Conservation (phyloP, 1,140 invertebrate species). For the Habropoda laboriosa region DNA sequence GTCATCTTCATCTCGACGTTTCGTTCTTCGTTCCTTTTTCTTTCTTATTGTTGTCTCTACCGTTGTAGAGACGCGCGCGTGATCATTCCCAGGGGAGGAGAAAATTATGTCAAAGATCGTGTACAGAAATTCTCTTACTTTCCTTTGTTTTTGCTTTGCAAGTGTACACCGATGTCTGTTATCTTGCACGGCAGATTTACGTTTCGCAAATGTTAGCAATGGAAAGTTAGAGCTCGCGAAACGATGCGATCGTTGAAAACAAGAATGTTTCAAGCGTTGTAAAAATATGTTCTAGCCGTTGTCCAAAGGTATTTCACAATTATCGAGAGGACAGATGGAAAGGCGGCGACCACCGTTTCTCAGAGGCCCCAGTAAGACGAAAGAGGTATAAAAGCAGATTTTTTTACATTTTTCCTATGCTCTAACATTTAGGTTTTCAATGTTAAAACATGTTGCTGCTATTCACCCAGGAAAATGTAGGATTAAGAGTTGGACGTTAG, state of each 20-base stretch:
- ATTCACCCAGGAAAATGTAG: too few species aligned
- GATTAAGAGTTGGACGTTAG: too few species aligned
- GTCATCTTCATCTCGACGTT: not conserved
- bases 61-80: not conserved
- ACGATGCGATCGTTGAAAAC: not conserved
- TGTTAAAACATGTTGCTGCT: too few species aligned
- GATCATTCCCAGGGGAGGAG: not conserved
- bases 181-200: not conserved
- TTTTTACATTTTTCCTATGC: too few species aligned
- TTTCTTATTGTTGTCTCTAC: not conserved
- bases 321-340: conserved; percentile 77
- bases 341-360: conserved; percentile 78
- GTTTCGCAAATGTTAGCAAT: not conserved
- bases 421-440: too few species aligned
- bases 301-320: conserved; percentile 67
- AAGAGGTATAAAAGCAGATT: conserved; percentile 71
- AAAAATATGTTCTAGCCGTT: conserved; percentile 58
- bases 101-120: not conserved
- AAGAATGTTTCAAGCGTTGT: not conserved
- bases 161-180: not conserved
- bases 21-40: not conserved
- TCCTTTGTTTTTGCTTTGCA: not conserved
- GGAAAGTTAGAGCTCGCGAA: not conserved
- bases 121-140: not conserved
- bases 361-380: conserved; percentile 73